Evolutionary conservation across 2,888 invertebrate species (phyloP).

Genomic region (Agrenia bidenticulata): DNA sequence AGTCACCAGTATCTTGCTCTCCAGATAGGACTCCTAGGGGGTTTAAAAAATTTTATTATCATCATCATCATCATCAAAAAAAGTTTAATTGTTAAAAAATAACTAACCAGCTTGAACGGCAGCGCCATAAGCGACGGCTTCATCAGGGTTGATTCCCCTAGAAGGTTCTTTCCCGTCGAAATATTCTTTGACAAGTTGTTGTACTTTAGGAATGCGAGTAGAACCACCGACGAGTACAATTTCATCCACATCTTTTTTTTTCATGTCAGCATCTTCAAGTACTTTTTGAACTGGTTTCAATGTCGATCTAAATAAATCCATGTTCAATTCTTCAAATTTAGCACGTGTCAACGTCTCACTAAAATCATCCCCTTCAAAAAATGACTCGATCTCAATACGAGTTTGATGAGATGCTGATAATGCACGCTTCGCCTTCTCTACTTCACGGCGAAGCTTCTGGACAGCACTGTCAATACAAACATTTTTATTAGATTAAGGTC

Average conservation of each 20-base stretch:
- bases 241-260: constrained; percentile 96
- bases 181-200: constrained; percentile 87
- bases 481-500: no score
- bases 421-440: constrained; percentile 95
- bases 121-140: constrained; percentile 75
- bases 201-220: constrained; percentile 96
- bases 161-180: constrained; percentile 98
- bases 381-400: constrained; percentile 96
- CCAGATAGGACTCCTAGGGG: constrained; percentile 96
- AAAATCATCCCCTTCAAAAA: constrained; percentile 98
- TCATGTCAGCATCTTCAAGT: constrained; percentile 97
- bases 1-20: constrained; percentile 94
- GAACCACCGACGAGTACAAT: constrained; percentile 99
- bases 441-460: constrained; percentile 93
- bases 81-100: no score
- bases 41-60: constrained; percentile 63
- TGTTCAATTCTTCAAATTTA: constrained; percentile 97
- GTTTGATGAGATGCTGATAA: constrained; percentile 93
- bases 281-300: constrained; percentile 94
- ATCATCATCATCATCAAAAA: no score
- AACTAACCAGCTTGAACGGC: constrained; percentile 63
- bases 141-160: constrained; percentile 97
- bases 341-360: constrained; percentile 96
- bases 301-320: constrained; percentile 75
- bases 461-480: constrained; percentile 72